A percentile compares a stretch with the other conserved stretches of the same genome.
Conservation (phyloP, 2,888 invertebrate species). For the Papilio protenor region DNA sequence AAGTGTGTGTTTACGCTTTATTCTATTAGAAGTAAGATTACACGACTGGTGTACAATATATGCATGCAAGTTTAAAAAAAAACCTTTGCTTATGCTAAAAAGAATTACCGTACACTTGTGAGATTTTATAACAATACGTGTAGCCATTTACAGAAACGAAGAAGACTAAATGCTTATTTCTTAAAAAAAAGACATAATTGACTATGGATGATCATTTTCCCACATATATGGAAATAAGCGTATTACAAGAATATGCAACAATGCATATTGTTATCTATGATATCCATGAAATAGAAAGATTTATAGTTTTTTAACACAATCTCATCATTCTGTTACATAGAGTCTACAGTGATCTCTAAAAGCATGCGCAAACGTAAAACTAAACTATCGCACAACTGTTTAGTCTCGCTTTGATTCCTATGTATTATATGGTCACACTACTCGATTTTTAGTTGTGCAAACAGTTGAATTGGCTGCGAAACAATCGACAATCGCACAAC, state of each 20-base stretch:
- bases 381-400: no score
- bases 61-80: background rate
- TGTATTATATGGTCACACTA: no score
- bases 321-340: no score
- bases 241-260: background rate
- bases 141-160: conserved; percentile 7
- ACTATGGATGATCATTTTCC: conserved; percentile 14
- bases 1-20: no score
- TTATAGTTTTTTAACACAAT: no score
- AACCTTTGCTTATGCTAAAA: background rate
- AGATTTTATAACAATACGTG: conserved; percentile 28
- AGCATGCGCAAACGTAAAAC: no score
- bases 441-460: no score
- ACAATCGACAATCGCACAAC: no score
- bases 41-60: background rate
- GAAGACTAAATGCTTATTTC: background rate
- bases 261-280: background rate
- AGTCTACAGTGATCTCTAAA: no score
- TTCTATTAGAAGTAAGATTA: background rate
- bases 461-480: no score
- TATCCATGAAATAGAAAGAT: background rate
- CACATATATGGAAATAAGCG: conserved; percentile 3
- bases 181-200: background rate
- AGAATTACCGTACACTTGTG: conserved; percentile 24
- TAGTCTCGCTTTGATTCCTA: no score